Evolutionary conservation across 1,140 invertebrate genomes (phyloP).

Genomic region (Drosophila nannoptera): DNA sequence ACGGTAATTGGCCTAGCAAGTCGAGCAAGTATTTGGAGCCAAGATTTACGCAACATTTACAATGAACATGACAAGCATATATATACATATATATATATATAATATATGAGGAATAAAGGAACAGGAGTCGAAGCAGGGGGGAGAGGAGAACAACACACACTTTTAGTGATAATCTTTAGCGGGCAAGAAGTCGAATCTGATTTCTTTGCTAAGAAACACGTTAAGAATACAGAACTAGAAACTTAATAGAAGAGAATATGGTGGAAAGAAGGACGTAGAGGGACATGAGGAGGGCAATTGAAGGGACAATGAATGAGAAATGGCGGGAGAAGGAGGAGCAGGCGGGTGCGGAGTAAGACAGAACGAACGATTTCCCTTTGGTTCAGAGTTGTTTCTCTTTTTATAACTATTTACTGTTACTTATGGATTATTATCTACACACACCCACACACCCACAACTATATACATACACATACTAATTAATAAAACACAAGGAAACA

Average conservation of each 20-base stretch:
- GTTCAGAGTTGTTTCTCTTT: constrained; percentile 38
- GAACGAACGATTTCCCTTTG: constrained; percentile 20
- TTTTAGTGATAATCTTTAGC: constrained; percentile 68
- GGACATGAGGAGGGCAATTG: not conserved
- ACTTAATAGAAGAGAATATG: constrained; percentile 23
- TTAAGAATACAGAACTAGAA: constrained; percentile 44
- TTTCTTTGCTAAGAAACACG: constrained; percentile 48
- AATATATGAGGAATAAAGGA: too few species aligned
- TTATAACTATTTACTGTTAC: constrained; percentile 56
- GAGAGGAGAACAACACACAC: constrained; percentile 2
- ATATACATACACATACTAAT: constrained; percentile 41
- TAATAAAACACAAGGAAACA: constrained; percentile 29
- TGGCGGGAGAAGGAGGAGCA: not conserved
- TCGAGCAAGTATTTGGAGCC: constrained; percentile 19
- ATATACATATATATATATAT: constrained; percentile 20
- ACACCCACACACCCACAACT: constrained; percentile 35
- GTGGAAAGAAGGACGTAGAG: not conserved
- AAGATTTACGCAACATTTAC: constrained; percentile 36
- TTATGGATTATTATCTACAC: constrained; percentile 38
- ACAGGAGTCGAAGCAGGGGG: constrained; percentile 1
- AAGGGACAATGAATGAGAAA: constrained; percentile 18
- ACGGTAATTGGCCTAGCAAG: constrained; percentile 30
- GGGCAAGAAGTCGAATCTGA: constrained; percentile 44
- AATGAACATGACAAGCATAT: constrained; percentile 20
- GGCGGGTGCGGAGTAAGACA: too few species aligned